Evolutionary conservation across 1,140 invertebrate species (phyloP).

Genomic region (Phortica variegata): DNA sequence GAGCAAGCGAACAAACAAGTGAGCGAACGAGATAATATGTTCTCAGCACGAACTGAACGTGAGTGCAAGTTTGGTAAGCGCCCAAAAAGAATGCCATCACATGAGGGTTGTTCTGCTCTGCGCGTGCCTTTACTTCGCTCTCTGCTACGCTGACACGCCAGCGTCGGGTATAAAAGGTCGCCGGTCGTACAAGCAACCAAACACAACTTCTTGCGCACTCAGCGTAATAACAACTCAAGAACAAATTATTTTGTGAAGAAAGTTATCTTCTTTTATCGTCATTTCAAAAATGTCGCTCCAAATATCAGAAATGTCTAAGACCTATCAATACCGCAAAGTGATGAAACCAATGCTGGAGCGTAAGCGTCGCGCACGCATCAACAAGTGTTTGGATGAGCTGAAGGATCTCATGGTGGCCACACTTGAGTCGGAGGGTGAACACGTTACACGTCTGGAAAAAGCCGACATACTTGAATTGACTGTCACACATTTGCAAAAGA

Average conservation of each 20-base stretch:
- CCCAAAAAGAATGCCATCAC: conserved; percentile 4
- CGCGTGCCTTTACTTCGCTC: too few species aligned
- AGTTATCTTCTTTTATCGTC: too few species aligned
- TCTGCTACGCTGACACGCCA: too few species aligned
- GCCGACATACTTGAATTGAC: conserved; percentile 96
- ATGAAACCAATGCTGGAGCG: conserved; percentile 97
- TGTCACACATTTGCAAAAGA: conserved; percentile 85
- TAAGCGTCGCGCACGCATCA: conserved; percentile 89
- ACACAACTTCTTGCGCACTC: conserved; percentile 43
- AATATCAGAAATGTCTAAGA: conserved; percentile 66
- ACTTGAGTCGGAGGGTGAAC: conserved; percentile 82
- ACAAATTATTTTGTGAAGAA: too few species aligned
- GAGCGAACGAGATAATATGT: not conserved
- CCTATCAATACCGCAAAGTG: conserved; percentile 89
- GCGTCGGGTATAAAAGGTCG: conserved; percentile 34
- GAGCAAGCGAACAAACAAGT: conserved; percentile 17
- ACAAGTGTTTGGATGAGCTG: conserved; percentile 89
- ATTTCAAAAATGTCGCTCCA: conserved; percentile 43
- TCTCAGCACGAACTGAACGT: too few species aligned
- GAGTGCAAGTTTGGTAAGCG: too few species aligned
- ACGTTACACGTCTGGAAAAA: conserved; percentile 92
- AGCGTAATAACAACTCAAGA: conserved; percentile 38
- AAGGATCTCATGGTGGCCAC: conserved; percentile 91
- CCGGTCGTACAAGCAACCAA: not conserved
- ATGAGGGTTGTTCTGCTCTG: conserved; percentile 36